phyloP scores from a whole-genome alignment of 1,140 invertebrate genomes.

The Aradophagus sp. region DNA sequence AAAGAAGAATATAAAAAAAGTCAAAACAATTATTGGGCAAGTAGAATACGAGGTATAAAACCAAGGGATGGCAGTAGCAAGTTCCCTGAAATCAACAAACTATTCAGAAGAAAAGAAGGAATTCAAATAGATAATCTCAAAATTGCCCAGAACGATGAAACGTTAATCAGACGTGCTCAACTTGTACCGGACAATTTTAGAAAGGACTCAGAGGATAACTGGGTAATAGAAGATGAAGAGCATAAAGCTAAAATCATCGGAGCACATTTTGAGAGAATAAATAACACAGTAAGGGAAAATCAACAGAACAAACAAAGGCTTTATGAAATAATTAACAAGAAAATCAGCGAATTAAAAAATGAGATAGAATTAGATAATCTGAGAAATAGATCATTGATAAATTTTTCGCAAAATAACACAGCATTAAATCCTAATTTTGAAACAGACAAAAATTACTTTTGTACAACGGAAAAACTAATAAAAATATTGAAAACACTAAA shows the following conservation, averaged over 20 bases:
- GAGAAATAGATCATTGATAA: neutral
- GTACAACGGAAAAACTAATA: neutral
- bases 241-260: neutral
- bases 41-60: constrained; percentile 9
- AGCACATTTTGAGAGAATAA: constrained; percentile 3
- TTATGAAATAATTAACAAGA: constrained; percentile 3
- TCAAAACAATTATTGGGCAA: constrained; percentile 16
- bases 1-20: constrained; percentile 4
- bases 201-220: neutral
- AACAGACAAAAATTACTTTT: constrained; percentile 8
- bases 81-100: constrained; percentile 26
- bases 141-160: neutral
- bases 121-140: constrained; percentile 21
- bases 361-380: neutral
- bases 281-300: neutral
- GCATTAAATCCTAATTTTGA: neutral
- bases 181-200: neutral
- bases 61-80: constrained; percentile 1
- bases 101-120: constrained; percentile 16
- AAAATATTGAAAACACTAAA: constrained; percentile 9
- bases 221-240: neutral
- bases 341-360: neutral
- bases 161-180: neutral
- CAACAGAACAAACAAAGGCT: neutral
- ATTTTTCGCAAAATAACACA: neutral